These are phyloP conservation scores for Crenichthys baileyi DNA, from an alignment of 2,797 vertebrate species.

Conservation along the genomic window DNA sequence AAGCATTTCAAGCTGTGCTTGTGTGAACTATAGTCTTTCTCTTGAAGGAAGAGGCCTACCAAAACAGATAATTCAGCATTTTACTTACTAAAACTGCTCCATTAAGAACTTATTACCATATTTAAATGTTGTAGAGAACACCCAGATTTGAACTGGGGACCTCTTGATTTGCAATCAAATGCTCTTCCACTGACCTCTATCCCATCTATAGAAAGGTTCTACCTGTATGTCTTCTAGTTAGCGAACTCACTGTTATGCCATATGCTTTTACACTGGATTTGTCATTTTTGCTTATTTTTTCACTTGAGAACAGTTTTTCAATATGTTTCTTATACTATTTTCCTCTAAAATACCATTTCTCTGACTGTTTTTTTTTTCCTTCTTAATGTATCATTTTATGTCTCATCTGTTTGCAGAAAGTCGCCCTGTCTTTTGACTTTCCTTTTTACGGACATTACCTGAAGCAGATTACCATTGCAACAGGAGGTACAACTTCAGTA, in stretches of 20 bases:
- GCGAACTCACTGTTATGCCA: too few species aligned
- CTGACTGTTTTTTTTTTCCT: not conserved
- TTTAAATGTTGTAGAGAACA: slow-evolving; percentile 24
- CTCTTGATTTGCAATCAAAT: slow-evolving; percentile 68
- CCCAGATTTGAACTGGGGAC: slow-evolving; percentile 70
- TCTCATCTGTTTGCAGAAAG: slow-evolving; percentile 77
- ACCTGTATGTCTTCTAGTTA: too few species aligned
- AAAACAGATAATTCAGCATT: not conserved
- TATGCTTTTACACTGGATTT: too few species aligned
- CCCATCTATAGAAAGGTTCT: too few species aligned
- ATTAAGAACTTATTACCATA: not conserved
- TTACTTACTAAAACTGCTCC: too few species aligned
- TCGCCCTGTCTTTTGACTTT: slow-evolving; percentile 93
- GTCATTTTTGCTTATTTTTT: too few species aligned
- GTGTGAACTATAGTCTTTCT: not conserved
- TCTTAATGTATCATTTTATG: slow-evolving; percentile 13
- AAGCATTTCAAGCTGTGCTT: not conserved
- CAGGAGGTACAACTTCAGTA: slow-evolving; percentile 84
- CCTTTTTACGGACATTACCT: slow-evolving; percentile 96
- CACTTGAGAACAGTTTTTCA: too few species aligned
- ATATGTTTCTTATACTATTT: too few species aligned
- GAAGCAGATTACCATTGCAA: slow-evolving; percentile 95
- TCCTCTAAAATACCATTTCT: too few species aligned
- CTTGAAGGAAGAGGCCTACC: too few species aligned
- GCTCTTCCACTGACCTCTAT: slow-evolving; percentile 1